These are phyloP conservation scores for Herminia tarsipennalis DNA, from an alignment of 2,888 invertebrate species.

Conservation along the genomic window DNA sequence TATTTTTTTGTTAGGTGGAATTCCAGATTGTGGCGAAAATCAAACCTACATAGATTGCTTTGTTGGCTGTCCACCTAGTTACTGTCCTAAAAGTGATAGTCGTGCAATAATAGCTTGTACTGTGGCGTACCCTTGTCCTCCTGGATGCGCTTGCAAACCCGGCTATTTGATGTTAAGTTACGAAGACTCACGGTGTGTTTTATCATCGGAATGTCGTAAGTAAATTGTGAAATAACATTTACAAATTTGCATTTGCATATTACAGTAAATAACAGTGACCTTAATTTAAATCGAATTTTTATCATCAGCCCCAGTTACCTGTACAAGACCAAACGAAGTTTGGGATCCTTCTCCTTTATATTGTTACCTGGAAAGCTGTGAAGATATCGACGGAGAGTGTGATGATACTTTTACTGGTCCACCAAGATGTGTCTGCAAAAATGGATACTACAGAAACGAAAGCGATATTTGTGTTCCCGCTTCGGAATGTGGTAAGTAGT, in stretches of 20 bases:
- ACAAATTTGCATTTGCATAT: background rate
- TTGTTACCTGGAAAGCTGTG: slow-evolving; percentile 49
- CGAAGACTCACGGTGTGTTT: slow-evolving; percentile 14
- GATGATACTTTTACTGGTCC: slow-evolving; percentile 17
- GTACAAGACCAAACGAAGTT: slow-evolving; percentile 53
- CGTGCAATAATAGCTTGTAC: slow-evolving; percentile 44
- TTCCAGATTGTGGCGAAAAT: slow-evolving; percentile 14
- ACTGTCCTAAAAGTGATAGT: slow-evolving; percentile 34
- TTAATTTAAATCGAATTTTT: no score
- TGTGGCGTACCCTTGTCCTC: slow-evolving; percentile 47
- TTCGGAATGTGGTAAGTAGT: slow-evolving; percentile 46
- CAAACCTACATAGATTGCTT: background rate
- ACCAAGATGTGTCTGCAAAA: slow-evolving; percentile 48
- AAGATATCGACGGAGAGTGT: slow-evolving; percentile 31
- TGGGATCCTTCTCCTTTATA: slow-evolving; percentile 46
- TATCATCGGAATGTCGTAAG: slow-evolving; percentile 50
- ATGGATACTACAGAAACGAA: slow-evolving; percentile 40
- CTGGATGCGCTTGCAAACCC: slow-evolving; percentile 58
- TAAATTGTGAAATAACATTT: slow-evolving; percentile 7
- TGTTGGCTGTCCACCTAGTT: background rate
- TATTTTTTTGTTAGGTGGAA: no score
- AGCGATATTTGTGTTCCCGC: slow-evolving; percentile 42
- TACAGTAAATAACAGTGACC: background rate
- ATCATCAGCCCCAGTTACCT: slow-evolving; percentile 50
- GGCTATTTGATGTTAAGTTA: slow-evolving; percentile 38